phyloP scores from a whole-genome alignment of 2,113 vertebrate genomes.

The Nothobranchius furzeri region DNA sequence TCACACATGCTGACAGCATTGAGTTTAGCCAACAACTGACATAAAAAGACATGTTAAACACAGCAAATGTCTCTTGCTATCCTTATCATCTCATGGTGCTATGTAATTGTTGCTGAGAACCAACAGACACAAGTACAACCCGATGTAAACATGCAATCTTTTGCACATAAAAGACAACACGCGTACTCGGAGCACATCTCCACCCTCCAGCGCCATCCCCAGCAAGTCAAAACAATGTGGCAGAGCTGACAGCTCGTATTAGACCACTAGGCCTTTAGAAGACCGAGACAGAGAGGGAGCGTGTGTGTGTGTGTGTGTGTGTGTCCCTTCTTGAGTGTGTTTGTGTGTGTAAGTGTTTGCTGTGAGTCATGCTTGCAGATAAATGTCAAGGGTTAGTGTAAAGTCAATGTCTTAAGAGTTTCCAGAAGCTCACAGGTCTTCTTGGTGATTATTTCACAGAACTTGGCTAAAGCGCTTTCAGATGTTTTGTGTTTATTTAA shows the following conservation, averaged over 20 bases:
- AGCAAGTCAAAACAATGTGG: constrained; percentile 73
- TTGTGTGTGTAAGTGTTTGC: constrained; percentile 27
- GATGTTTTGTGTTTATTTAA: too few species aligned
- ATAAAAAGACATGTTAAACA: constrained; percentile 2
- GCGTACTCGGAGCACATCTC: background rate
- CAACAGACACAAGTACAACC: background rate
- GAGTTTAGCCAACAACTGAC: background rate
- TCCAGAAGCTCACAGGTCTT: constrained; percentile 48
- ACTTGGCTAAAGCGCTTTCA: constrained; percentile 1
- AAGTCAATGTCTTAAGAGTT: constrained; percentile 63
- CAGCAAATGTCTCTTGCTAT: background rate
- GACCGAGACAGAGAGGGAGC: constrained; percentile 50
- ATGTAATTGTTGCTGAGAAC: background rate
- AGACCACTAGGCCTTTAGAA: constrained; percentile 67
- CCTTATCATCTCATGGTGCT: background rate
- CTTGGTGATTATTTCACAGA: constrained; percentile 31
- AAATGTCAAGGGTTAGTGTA: constrained; percentile 72
- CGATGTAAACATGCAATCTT: constrained; percentile 16
- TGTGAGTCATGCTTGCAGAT: constrained; percentile 66
- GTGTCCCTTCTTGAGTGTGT: background rate
- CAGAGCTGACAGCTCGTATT: constrained; percentile 71
- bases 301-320: background rate
- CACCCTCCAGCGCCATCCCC: constrained; percentile 49
- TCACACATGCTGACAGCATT: background rate
- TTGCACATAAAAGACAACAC: constrained; percentile 24